Conservation (phyloP, 2,888 invertebrate species). For the Liposcelis brunnea region DNA sequence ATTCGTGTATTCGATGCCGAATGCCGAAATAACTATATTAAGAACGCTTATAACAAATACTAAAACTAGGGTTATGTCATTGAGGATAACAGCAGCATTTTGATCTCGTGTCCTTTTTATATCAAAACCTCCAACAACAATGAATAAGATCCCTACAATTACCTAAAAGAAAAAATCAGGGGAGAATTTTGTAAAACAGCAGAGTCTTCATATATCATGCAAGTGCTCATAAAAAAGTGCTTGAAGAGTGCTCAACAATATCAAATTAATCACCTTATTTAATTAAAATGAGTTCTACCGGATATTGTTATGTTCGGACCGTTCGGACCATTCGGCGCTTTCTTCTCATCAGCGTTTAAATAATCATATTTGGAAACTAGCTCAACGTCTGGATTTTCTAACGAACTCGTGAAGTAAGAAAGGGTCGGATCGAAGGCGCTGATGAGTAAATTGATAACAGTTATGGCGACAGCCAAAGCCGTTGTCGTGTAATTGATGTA, state of each 20-base stretch:
- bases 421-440: constrained; percentile 58
- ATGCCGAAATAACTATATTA: constrained; percentile 68
- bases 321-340: no score
- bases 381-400: not conserved
- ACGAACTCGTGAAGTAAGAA: not conserved
- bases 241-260: constrained; percentile 9
- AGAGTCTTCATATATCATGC: constrained; percentile 13
- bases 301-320: no score
- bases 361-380: no score
- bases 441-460: constrained; percentile 56
- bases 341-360: no score
- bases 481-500: constrained; percentile 54
- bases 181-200: constrained; percentile 1
- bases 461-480: constrained; percentile 50
- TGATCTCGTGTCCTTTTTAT: constrained; percentile 59
- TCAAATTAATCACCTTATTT: constrained; percentile 6
- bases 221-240: constrained; percentile 9
- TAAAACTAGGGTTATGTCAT: constrained; percentile 62
- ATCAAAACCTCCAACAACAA: constrained; percentile 66
- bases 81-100: constrained; percentile 55
- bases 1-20: constrained; percentile 58
- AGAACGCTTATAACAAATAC: constrained; percentile 65
- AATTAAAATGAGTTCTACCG: not conserved
- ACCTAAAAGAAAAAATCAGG: constrained; percentile 41
- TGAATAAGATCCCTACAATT: constrained; percentile 63